Percentiles rank a stretch among this genome's conserved stretches.
These are phyloP conservation scores for Chaitophorus viminalis DNA, from an alignment of 2,888 invertebrate species.

Conservation along the genomic window DNA sequence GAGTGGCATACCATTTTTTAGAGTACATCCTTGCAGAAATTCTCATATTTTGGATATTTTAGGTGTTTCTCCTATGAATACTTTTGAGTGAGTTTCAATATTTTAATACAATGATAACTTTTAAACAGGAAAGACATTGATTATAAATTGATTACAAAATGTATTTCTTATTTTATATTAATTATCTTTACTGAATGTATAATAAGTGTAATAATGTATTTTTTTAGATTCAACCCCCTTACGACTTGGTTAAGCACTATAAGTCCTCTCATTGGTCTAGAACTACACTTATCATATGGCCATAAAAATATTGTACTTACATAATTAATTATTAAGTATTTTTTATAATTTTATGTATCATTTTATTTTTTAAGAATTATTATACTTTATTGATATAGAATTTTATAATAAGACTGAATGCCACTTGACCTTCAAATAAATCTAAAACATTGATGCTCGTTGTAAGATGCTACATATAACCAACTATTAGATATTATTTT, in stretches of 20 bases:
- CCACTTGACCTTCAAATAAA: no score
- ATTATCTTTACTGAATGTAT: neutral
- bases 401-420: no score
- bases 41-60: constrained; percentile 63
- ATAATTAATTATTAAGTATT: neutral
- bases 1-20: constrained; percentile 64
- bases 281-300: constrained; percentile 62
- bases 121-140: no score
- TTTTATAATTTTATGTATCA: neutral
- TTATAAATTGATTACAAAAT: no score
- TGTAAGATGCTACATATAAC: no score
- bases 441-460: no score
- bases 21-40: constrained; percentile 65
- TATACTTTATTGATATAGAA: no score
- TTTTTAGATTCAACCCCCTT: constrained; percentile 63
- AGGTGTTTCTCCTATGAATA: constrained; percentile 23
- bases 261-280: constrained; percentile 63
- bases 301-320: neutral
- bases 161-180: neutral
- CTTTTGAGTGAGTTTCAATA: neutral
- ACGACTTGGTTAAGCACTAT: constrained; percentile 65
- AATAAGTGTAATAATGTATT: neutral
- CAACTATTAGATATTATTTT: no score
- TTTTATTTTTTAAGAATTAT: no score
- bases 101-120: neutral